These are phyloP conservation scores for Aplysia californica DNA, from an alignment of 1,140 invertebrate species.

Conservation along the genomic window DNA sequence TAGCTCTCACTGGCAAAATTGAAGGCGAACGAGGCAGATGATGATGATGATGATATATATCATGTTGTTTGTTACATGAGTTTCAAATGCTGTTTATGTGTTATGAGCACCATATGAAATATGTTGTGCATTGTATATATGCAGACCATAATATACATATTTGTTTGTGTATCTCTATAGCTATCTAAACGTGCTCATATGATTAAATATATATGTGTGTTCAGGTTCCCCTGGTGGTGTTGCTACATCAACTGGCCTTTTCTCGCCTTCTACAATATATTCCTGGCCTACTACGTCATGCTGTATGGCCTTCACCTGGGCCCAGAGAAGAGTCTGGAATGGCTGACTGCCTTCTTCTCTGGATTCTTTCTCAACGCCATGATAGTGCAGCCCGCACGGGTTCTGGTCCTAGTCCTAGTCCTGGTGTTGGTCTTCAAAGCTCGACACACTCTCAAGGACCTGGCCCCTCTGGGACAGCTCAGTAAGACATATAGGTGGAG, in stretches of 20 bases:
- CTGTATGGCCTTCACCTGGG: slow-evolving; percentile 53
- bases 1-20: too few relatives aligned
- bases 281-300: slow-evolving; percentile 48
- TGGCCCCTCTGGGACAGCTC: slow-evolving; percentile 29
- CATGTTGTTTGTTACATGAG: too few relatives aligned
- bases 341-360: slow-evolving; percentile 48
- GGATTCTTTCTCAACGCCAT: slow-evolving; percentile 40
- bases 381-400: slow-evolving; percentile 41
- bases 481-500: slow-evolving; percentile 21
- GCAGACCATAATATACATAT: too few relatives aligned
- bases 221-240: slow-evolving; percentile 51
- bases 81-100: too few relatives aligned
- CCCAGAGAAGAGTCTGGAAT: slow-evolving; percentile 43
- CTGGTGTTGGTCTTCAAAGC: slow-evolving; percentile 47
- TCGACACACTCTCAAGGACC: slow-evolving; percentile 34
- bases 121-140: too few relatives aligned
- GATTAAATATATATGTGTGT: too few relatives aligned
- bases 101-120: too few relatives aligned
- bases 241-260: slow-evolving; percentile 47
- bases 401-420: slow-evolving; percentile 41
- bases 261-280: slow-evolving; percentile 20
- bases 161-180: too few relatives aligned
- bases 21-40: too few relatives aligned
- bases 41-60: too few relatives aligned
- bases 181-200: too few relatives aligned